Evolutionary conservation across 1,140 invertebrate species (phyloP).

Genomic region (Anagrus nilaparvatae): DNA sequence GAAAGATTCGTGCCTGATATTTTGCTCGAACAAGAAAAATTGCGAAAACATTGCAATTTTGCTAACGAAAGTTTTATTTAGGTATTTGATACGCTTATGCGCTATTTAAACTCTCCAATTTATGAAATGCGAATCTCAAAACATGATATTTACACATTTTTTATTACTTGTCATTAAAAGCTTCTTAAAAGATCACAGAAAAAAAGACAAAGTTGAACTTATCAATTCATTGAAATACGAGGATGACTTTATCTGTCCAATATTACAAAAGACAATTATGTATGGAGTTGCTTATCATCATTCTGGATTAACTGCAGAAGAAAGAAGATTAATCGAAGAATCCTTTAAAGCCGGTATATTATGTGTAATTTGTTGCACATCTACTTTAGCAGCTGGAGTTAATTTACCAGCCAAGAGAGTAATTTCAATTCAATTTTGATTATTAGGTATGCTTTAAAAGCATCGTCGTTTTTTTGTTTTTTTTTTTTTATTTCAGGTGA

Average conservation of each 20-base stretch:
- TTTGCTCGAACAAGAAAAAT: conserved; percentile 85
- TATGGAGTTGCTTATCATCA: conserved; percentile 89
- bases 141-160: conserved; percentile 15
- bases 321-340: conserved; percentile 78
- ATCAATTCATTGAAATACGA: conserved; percentile 54
- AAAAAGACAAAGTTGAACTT: conserved; percentile 50
- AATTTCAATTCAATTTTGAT: conserved; percentile 16
- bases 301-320: conserved; percentile 70
- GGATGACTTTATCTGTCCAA: conserved; percentile 55
- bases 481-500: conserved; percentile 48
- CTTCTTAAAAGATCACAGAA: conserved; percentile 45
- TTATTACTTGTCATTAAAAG: conserved; percentile 25
- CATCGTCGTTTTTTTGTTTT: too few relatives aligned
- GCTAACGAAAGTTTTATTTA: conserved; percentile 55
- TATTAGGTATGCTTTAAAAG: too few relatives aligned
- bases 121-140: conserved; percentile 10
- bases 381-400: conserved; percentile 91
- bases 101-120: too few relatives aligned
- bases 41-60: conserved; percentile 85
- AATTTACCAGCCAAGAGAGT: conserved; percentile 89
- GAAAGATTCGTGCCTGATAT: conserved; percentile 78
- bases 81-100: too few relatives aligned
- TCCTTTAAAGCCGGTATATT: conserved; percentile 70
- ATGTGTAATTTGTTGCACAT: conserved; percentile 89
- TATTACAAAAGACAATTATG: conserved; percentile 60